phyloP scores from a whole-genome alignment of 2,888 invertebrate genomes.

The Xestia ashworthii region DNA sequence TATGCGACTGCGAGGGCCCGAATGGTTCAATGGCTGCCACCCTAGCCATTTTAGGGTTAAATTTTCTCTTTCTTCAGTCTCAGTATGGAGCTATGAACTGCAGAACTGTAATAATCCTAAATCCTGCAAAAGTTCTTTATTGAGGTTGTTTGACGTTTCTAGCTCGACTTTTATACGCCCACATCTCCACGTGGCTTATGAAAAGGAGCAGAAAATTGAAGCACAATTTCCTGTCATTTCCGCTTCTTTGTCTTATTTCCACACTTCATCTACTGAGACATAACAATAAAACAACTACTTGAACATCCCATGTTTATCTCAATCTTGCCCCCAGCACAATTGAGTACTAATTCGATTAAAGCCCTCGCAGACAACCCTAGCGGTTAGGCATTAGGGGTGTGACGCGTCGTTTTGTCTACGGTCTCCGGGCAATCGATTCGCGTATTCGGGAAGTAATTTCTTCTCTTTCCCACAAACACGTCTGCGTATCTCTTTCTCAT shows the following conservation, averaged over 20 bases:
- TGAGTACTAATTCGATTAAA: conserved; percentile 68
- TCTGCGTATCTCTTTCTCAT: conserved; percentile 70
- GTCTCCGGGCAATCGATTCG: conserved; percentile 85
- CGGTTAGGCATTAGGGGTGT: conserved; percentile 83
- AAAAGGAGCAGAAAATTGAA: not conserved
- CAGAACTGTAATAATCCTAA: not conserved
- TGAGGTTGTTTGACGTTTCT: not conserved
- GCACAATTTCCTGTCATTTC: conserved; percentile 5
- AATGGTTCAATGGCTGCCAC: conserved; percentile 62
- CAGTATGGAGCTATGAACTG: not conserved
- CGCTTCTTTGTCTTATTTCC: not conserved
- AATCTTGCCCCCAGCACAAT: conserved; percentile 29
- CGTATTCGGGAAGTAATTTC: conserved; percentile 80
- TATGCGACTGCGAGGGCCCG: conserved; percentile 59
- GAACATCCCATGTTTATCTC: conserved; percentile 17
- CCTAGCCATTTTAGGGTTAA: conserved; percentile 28
- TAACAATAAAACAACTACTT: conserved; percentile 29
- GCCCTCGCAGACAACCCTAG: conserved; percentile 75
- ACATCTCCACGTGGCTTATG: not conserved
- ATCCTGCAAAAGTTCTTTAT: conserved; percentile 3
- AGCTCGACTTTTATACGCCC: not conserved
- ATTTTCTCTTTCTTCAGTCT: conserved; percentile 2
- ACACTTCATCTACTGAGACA: conserved; percentile 19
- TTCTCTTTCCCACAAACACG: conserved; percentile 69
- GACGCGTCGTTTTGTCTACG: conserved; percentile 75